Percentiles rank a stretch among this genome's conserved stretches.
Conservation (phyloP, 2,888 invertebrate species). For the Drosophila demipolita region DNA sequence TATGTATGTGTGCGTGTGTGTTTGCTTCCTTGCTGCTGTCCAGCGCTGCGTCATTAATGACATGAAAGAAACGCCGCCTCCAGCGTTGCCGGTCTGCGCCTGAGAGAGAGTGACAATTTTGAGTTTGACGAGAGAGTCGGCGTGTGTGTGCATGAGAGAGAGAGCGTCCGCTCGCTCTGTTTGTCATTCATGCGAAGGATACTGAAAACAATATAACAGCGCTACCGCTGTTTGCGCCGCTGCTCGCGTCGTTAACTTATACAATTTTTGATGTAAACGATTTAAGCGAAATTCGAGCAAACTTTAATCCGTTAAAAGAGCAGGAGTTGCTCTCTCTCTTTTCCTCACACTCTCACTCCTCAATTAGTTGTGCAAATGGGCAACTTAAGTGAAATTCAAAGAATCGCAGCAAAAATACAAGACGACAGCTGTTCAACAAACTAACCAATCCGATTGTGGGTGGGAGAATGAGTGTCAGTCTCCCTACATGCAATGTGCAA, state of each 20-base stretch:
- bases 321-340: conserved; percentile 1
- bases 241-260: conserved; percentile 24
- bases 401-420: conserved; percentile 36
- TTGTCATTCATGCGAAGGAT: conserved; percentile 71
- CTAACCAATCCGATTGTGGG: conserved; percentile 29
- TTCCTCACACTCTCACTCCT: conserved; percentile 42
- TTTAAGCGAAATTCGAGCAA: conserved; percentile 72
- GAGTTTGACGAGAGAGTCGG: conserved; percentile 15
- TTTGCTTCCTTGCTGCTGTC: conserved; percentile 27
- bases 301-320: conserved; percentile 50
- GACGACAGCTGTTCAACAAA: conserved; percentile 54
- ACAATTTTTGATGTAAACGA: conserved; percentile 53
- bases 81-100: conserved; percentile 51
- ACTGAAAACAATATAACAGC: conserved; percentile 54
- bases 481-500: not conserved
- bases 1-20: conserved; percentile 6
- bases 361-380: conserved; percentile 59
- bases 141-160: conserved; percentile 9
- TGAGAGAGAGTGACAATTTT: conserved; percentile 23
- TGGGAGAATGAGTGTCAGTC: not conserved
- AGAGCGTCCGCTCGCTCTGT: not conserved
- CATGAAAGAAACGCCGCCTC: conserved; percentile 69
- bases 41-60: conserved; percentile 65
- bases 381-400: conserved; percentile 49
- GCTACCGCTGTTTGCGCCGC: conserved; percentile 15